Base-by-base conservation (phyloP, 1,140 invertebrate genomes). In the Gryon sp. region DNA sequence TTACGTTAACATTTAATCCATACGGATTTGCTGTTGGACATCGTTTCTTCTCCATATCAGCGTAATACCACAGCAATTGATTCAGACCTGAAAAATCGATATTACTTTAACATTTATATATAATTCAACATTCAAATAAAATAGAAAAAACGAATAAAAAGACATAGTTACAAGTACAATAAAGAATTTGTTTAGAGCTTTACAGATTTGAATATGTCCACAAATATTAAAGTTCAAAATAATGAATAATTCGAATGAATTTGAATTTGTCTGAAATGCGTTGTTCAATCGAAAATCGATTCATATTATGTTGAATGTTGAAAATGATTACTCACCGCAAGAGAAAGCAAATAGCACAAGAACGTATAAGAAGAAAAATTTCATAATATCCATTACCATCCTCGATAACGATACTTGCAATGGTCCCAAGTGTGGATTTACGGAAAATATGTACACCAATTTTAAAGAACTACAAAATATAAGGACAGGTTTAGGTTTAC, bases 381-480 rank as follows among this genome's bases (percentile, higher is more conserved):
- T 99, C 90, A 99, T 94, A 41, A 99, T 99, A 86, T 99, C 98
- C 90, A 98, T 95, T 55, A 99, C 96, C 98, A 99, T 99, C 76
- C 97, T 91, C 41, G 96, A 98, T 14, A 99, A 90, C 5, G 97
- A 98, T 41, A 99, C 98, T 91, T 99, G 98, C 52, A 99, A 91
- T 60, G 98, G 98, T 59, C 98, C 98, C 83, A 99, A 90, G 89
- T 99, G 96, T 16, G 98, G 98, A 90, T 99, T 99, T 48, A 99
- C 97, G 41, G 98, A 99, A 90, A 99, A 99, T 87, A 99, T 99
- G 91, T 99, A 99, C 80, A 99, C 98, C 80, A 99, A 91, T 90
- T 99, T 99, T 57, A 99, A 91, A 50, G 97, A 98, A 90, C 96
- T 97, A 90, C 68, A 46, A 15, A 43, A 38, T 59, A 2, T 1